Base-by-base conservation (phyloP, 2,797 vertebrate genomes). In the Coregonus sp. region DNA sequence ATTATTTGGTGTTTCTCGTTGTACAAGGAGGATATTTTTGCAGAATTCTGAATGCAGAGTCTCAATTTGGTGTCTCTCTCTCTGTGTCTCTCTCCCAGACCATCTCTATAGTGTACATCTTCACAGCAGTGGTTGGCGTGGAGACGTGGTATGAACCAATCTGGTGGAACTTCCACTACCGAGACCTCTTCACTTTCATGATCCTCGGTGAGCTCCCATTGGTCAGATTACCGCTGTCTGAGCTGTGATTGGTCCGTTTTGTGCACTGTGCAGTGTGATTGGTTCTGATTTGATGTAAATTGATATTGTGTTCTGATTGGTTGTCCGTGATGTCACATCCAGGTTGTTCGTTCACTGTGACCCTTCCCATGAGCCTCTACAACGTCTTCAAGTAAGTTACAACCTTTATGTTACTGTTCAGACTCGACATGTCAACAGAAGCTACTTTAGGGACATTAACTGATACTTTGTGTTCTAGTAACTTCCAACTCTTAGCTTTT, bases 121-220 rank as follows among this genome's bases (percentile, higher is more conserved):
- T 99, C 88, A 99, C 98, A 35, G 95, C 98, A 0, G 88, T 98
- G 87, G 97, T 99, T 51, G 97, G 97, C 54, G 98, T 99, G 78
- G 98, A 99, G 91, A 96, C 95, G 70, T 99, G 98, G 98, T 97
- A 98, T 92, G 89, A 93, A 87, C 96, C 97, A 51, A 86, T 97
- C 86, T 83, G 96, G 84, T 97, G 95, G 91, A 94, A 91, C 91
- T 89, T 99, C 89, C 95, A 96, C 86, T 99, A 99, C 89, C 95
- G 97, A 94, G 98, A 99, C 92, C 89, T 99, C 84, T 99, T 99
- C 94, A 96, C 94, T 84, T 73, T 96, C 75, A 97, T 99, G 97
- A 99, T 99, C 85, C 89, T 98, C 77, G 96, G 98, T 99, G 93
- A 97, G 97, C 87, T 65, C 91, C n/a, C 2, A 11, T 61, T 61